Conservation (phyloP, 2,113 vertebrate species). For the Tetrao urogallus region DNA sequence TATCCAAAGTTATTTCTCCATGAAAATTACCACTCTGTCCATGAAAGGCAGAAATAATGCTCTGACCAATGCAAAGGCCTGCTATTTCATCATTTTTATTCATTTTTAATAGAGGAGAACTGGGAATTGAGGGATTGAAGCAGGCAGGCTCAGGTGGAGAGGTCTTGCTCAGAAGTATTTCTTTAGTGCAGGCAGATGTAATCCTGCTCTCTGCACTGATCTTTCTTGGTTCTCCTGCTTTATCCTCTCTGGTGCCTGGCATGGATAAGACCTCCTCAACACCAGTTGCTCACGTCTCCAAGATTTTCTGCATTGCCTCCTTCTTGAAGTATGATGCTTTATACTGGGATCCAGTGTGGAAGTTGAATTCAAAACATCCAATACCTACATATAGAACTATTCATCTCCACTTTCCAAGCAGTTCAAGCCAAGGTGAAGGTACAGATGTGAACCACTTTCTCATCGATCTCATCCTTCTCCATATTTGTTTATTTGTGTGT, state of each 20-base stretch:
- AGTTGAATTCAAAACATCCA: not conserved
- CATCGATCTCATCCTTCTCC: not conserved
- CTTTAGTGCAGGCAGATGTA: not conserved
- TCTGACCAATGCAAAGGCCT: not conserved
- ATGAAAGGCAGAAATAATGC: conserved; percentile 3
- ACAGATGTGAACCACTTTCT: not conserved
- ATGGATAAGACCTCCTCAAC: accelerated
- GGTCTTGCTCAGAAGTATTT: not conserved
- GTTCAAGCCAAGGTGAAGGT: not conserved
- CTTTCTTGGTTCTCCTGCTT: not conserved
- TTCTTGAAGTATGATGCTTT: not conserved
- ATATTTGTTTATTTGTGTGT: not conserved
- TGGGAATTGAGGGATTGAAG: not conserved
- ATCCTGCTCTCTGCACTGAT: not conserved
- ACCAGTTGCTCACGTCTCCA: not conserved
- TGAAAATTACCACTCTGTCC: conserved; percentile 24
- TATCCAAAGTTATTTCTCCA: not conserved
- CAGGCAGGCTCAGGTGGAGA: not conserved
- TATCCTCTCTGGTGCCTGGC: not conserved
- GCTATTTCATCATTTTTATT: not conserved
- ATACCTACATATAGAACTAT: not conserved
- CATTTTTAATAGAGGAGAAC: not conserved
- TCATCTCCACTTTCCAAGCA: not conserved
- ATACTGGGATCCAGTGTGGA: not conserved
- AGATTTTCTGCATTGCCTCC: not conserved